phyloP scores from a whole-genome alignment of 2,888 invertebrate genomes.

The Amphimallon solstitiale region DNA sequence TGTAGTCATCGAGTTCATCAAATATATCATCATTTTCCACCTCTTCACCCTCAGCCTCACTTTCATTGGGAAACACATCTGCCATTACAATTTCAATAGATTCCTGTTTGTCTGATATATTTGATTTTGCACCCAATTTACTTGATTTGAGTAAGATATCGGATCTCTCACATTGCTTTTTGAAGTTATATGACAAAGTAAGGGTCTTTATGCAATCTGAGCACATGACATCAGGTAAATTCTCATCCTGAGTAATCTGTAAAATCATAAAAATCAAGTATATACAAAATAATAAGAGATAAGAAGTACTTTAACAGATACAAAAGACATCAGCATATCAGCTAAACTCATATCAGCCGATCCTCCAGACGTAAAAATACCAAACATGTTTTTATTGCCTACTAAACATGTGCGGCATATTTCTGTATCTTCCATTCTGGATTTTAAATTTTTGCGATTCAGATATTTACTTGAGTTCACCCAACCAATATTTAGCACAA shows the following conservation, averaged over 20 bases:
- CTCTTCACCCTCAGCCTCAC: conserved; percentile 9
- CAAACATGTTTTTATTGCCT: conserved; percentile 31
- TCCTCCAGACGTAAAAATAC: conserved; percentile 25
- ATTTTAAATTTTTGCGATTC: conserved; percentile 26
- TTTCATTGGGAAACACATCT: conserved; percentile 4
- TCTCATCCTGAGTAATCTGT: conserved; percentile 21
- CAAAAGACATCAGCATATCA: conserved; percentile 31
- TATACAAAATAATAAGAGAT: neutral
- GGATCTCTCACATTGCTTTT: conserved; percentile 33
- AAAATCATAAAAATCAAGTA: conserved; percentile 5
- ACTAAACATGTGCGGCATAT: conserved; percentile 32
- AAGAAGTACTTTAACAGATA: conserved; percentile 15
- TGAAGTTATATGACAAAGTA: conserved; percentile 29
- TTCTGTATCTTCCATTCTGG: conserved; percentile 30
- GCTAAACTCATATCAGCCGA: conserved; percentile 24
- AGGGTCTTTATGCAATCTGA: conserved; percentile 28
- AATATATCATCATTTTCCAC: conserved; percentile 5
- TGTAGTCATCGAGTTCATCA: conserved; percentile 6
- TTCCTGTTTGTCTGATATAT: neutral
- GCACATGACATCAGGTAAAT: conserved; percentile 29
- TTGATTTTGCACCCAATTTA: conserved; percentile 5
- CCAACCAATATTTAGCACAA: conserved; percentile 19
- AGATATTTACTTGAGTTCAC: conserved; percentile 27
- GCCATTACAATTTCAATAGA: conserved; percentile 2
- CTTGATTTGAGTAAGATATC: conserved; percentile 20